Base-by-base conservation (phyloP, 1,140 invertebrate species). In the Drosophila kepulauana region DNA sequence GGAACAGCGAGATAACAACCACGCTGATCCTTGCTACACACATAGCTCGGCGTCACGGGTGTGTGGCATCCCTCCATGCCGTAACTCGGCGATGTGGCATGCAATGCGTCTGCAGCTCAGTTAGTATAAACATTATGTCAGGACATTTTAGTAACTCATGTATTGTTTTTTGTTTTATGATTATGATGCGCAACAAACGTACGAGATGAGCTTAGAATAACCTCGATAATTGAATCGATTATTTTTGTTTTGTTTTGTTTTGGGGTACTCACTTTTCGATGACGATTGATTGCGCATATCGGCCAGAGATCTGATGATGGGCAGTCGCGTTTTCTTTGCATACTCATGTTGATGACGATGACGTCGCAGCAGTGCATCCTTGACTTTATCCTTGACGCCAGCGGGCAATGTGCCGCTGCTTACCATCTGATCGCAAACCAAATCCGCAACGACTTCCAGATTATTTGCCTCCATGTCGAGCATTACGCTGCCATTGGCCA, bases 271-370 rank as follows among this genome's bases (percentile, higher is more conserved):
- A 98, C 98, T 98, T 95, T 98, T 98, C 51, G 97, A 97, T 15
- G 98, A 97, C 15, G 98, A 99, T 93, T 98, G 97, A 93, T 98
- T 99, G 78, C 96, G 95, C 78, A 99, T 99, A 91, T 99, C 99
- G 15, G 98, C 98, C 74, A 99, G 94, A 6, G 98, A 99, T 76
- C 98, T 94, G 78, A 99, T 99, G 58, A 99, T 96, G 5, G 98
- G 98, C 62, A 99, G 93, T 30, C 97, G 97, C 94, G 97, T 96
- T 88, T 97, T 96, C 77, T 96, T 95, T 33, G 82, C 86, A 81
- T 95, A 95, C 91, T 99, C 98, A 92, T 99, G 97, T 82, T 99
- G 98, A 95, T 99, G 99, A 45, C 98, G 95, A 94, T 99, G 99
- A 52, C 97, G 95, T 73, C 97, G 95, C 72, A 99, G 93, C 25